Evolutionary conservation across 2,113 vertebrate species (phyloP).

Genomic region (Archocentrus centrarchus): DNA sequence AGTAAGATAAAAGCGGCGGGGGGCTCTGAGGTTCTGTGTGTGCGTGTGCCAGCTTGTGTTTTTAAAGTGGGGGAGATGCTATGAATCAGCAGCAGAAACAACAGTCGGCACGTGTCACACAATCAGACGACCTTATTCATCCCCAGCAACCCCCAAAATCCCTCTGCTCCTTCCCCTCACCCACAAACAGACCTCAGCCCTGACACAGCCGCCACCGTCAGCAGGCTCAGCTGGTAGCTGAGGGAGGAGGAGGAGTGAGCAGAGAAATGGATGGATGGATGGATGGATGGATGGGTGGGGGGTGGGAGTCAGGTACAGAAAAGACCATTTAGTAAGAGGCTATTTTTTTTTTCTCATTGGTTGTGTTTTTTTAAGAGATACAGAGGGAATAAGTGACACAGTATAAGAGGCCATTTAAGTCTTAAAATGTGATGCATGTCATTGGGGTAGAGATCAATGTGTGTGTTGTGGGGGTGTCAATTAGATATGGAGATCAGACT

Average conservation of each 20-base stretch:
- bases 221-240: constrained; percentile 68
- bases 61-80: constrained; percentile 37
- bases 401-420: background rate
- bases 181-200: constrained; percentile 64
- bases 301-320: constrained; percentile 28
- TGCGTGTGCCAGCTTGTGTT: constrained; percentile 45
- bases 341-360: constrained; percentile 18
- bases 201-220: constrained; percentile 54
- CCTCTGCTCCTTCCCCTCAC: constrained; percentile 48
- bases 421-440: constrained; percentile 20
- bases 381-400: background rate
- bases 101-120: constrained; percentile 73
- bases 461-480: constrained; percentile 59
- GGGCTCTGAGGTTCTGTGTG: constrained; percentile 23
- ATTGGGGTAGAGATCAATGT: constrained; percentile 24
- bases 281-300: constrained; percentile 9
- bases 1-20: constrained; percentile 23
- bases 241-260: constrained; percentile 24
- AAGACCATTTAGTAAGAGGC: constrained; percentile 23
- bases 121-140: constrained; percentile 76
- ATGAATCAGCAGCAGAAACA: constrained; percentile 69
- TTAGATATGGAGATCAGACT: constrained; percentile 88
- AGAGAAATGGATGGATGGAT: constrained; percentile 24
- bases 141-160: constrained; percentile 63
- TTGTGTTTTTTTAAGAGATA: constrained; percentile 8